Conservation (phyloP, 2,113 vertebrate genomes). For the Pangasianodon hypophthalmus region DNA sequence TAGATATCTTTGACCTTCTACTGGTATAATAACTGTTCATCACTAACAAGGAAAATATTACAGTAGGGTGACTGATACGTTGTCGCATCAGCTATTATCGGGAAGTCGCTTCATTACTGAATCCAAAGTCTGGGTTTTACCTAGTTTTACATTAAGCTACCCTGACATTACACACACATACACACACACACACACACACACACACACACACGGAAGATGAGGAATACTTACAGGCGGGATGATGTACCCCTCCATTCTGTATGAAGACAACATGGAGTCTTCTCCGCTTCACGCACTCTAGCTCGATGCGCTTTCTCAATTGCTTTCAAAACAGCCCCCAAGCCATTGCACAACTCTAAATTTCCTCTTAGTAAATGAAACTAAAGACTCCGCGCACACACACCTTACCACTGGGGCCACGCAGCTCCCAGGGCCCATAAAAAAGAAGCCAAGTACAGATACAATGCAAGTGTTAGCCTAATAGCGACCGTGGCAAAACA, state of each 20-base stretch:
- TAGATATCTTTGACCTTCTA: neutral
- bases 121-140: neutral
- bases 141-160: neutral
- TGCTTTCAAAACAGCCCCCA: constrained; percentile 78
- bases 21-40: neutral
- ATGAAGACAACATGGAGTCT: constrained; percentile 79
- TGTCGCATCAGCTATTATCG: neutral
- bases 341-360: constrained; percentile 81
- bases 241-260: constrained; percentile 83
- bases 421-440: constrained; percentile 45
- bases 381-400: constrained; percentile 51
- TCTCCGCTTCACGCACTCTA: constrained; percentile 64
- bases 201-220: neutral
- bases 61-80: neutral
- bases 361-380: constrained; percentile 78
- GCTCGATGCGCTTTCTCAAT: constrained; percentile 68
- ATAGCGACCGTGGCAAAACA: constrained; percentile 38
- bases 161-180: neutral
- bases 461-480: constrained; percentile 36
- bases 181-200: neutral
- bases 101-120: neutral
- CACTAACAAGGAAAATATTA: neutral
- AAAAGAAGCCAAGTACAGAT: constrained; percentile 28
- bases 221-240: constrained; percentile 77
- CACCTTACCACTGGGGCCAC: constrained; percentile 44